Base-by-base conservation (phyloP, 2,113 vertebrate species). In the Cavia porcellus region DNA sequence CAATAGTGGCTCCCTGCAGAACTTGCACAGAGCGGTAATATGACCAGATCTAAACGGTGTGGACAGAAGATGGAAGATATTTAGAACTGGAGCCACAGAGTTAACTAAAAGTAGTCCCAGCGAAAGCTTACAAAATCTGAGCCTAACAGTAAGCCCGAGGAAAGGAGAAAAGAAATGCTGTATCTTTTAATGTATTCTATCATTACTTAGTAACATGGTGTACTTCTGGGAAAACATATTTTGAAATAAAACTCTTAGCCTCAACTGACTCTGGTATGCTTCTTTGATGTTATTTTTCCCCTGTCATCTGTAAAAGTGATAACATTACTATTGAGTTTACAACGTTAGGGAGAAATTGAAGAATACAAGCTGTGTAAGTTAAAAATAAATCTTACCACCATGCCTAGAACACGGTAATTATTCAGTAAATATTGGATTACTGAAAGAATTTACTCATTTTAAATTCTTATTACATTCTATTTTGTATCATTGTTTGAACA, bases 1-100 rank as follows among this genome's bases (percentile, higher is more conserved):
- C 42, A 82, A 92, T 25, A 89, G 50, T 62, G 79, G 64, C 52
- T 89, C 80, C 47, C 89, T 61, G 55, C 88, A 92, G 93, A 82
- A 22, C 74, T 86, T 72, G 17, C 19, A 81, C 1, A 42, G 47
- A 96, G 47, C 74, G 57, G 89, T 72, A 95, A 97, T 9, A 6
- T 12, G 80, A 82, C 45, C 50, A 30, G 52, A 14, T 62, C 32
- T 81, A 28, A 38, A 61, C 83, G 79, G 30, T 4, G 3, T 86
- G 30, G 20, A 68, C 74, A 87, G 35, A 45, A 68, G 12, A 91
- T n/a, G 19, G 47, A 24, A 61, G 62, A 38, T 32, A 70, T 90
- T 95, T 92, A 81, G 86, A 89, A 68, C 28, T 19, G 30, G 28
- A 64, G 62, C 3, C 25, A 89, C 22, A 84, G 20, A 68, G 61